phyloP scores from a whole-genome alignment of 2,888 invertebrate genomes.

The Sinotaia quadrata region DNA sequence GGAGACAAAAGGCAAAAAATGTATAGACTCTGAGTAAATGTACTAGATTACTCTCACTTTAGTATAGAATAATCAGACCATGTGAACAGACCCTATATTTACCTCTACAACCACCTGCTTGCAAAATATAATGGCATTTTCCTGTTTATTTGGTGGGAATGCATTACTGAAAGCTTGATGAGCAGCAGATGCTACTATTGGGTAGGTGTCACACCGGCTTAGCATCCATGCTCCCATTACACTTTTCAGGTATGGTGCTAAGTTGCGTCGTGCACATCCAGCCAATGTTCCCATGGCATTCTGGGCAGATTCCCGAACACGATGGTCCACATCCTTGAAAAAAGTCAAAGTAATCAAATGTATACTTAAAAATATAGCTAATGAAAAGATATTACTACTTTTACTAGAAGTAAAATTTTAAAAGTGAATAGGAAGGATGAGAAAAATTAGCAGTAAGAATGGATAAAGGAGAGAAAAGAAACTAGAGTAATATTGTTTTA shows the following conservation, averaged over 20 bases:
- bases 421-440: conserved; percentile 73
- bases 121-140: conserved; percentile 86
- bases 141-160: conserved; percentile 84
- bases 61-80: too few relatives aligned
- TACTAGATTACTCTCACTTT: not conserved
- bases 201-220: conserved; percentile 87
- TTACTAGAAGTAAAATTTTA: conserved; percentile 38
- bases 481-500: too few relatives aligned
- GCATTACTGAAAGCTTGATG: conserved; percentile 79
- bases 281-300: conserved; percentile 80
- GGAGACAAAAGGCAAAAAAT: too few relatives aligned
- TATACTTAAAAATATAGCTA: not conserved
- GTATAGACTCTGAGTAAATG: not conserved
- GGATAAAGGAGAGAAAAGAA: too few relatives aligned
- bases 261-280: conserved; percentile 80
- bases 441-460: not conserved
- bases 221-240: conserved; percentile 88
- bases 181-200: conserved; percentile 86
- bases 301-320: conserved; percentile 86
- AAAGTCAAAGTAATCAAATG: not conserved
- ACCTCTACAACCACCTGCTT: conserved; percentile 83
- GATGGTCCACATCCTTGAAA: conserved; percentile 81
- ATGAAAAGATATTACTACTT: not conserved
- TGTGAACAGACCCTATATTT: too few relatives aligned
- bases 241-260: conserved; percentile 85